phyloP scores from a whole-genome alignment of 2,888 invertebrate genomes.

The Caenorhabditis afra region DNA sequence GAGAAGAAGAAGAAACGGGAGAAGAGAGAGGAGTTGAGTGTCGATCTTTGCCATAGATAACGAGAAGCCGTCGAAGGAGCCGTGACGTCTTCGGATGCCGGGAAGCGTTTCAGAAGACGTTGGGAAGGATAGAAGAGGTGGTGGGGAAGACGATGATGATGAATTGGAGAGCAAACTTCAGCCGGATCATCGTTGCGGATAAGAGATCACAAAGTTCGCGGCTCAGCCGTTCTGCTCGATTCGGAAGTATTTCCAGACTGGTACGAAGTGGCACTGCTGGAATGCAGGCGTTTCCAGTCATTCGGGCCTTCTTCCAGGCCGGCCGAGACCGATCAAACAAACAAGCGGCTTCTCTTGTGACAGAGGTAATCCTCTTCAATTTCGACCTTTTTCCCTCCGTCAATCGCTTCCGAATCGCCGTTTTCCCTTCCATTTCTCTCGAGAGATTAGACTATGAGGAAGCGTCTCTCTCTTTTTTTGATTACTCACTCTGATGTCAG shows the following conservation, averaged over 20 bases:
- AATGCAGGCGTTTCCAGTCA: too few relatives aligned
- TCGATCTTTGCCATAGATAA: slow-evolving; percentile 44
- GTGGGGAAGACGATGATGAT: too few relatives aligned
- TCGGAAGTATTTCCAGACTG: too few relatives aligned
- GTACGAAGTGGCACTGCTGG: too few relatives aligned
- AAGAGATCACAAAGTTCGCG: too few relatives aligned
- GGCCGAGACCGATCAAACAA: background rate
- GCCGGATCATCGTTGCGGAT: too few relatives aligned
- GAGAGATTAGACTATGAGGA: slow-evolving; percentile 12
- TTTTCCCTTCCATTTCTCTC: slow-evolving; percentile 3
- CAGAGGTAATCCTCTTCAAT: background rate
- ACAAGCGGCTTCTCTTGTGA: background rate
- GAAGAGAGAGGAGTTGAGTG: slow-evolving; percentile 11
- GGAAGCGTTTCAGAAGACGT: background rate
- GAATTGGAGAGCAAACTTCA: too few relatives aligned
- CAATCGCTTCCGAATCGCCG: background rate
- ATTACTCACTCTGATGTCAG: slow-evolving; percentile 22
- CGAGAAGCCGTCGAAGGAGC: background rate
- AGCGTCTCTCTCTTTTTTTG: background rate
- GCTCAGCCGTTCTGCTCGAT: too few relatives aligned
- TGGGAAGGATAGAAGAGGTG: background rate
- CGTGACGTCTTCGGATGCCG: background rate
- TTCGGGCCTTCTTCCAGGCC: background rate
- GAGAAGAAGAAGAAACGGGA: background rate
- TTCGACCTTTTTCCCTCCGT: background rate